Evolutionary conservation across 1,140 invertebrate species (phyloP).

Genomic region (Contarinia nasturtii): DNA sequence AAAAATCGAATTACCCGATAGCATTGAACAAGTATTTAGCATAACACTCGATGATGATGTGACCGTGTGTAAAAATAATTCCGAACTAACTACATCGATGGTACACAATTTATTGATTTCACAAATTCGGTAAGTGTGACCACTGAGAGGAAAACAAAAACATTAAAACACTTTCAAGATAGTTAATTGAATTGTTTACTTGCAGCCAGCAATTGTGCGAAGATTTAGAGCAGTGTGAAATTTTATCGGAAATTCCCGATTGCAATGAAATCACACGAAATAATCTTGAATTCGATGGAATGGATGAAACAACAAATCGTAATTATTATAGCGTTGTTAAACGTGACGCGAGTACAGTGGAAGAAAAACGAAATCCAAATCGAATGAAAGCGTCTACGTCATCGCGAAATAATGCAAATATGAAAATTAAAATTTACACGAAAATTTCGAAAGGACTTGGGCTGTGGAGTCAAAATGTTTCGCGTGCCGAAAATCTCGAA

Average conservation of each 20-base stretch:
- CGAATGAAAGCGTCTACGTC: background rate
- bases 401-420: background rate
- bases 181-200: no score
- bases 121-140: background rate
- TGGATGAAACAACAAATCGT: background rate
- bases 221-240: constrained; percentile 2
- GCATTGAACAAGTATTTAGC: constrained; percentile 2
- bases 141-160: background rate
- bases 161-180: no score
- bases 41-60: constrained; percentile 4
- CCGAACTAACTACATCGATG: background rate
- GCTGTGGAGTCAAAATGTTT: constrained; percentile 1
- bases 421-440: constrained; percentile 2
- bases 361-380: background rate
- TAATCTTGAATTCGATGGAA: background rate
- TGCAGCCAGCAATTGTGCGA: background rate
- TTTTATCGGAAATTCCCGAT: constrained; percentile 4
- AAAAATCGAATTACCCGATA: constrained; percentile 2
- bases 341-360: background rate
- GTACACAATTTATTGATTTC: no score
- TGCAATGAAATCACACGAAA: constrained; percentile 1
- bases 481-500: constrained; percentile 2
- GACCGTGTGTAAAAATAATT: background rate
- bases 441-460: constrained; percentile 3
- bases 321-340: constrained; percentile 1